Conservation (phyloP, 2,888 invertebrate species). For the Scaeva pyrastri region DNA sequence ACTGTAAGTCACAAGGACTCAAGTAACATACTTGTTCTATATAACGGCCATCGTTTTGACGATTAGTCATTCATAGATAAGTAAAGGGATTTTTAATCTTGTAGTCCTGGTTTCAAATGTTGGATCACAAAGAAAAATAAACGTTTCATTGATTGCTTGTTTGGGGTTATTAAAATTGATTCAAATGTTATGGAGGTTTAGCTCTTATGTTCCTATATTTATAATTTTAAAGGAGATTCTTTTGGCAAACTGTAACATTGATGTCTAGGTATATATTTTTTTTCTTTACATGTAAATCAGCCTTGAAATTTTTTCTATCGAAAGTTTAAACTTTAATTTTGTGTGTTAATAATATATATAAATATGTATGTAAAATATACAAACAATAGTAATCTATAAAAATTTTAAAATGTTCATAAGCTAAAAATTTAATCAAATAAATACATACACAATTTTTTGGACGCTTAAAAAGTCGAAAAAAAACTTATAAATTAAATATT, state of each 20-base stretch:
- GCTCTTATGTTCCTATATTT: slow-evolving; percentile 17
- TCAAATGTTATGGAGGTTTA: slow-evolving; percentile 21
- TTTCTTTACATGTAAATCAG: slow-evolving; percentile 67
- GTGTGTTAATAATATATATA: slow-evolving; percentile 14
- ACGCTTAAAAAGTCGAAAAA: slow-evolving; percentile 43
- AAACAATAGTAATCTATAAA: neutral
- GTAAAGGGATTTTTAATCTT: no score
- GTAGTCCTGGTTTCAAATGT: neutral
- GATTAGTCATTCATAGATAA: no score
- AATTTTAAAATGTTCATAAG: slow-evolving; percentile 7
- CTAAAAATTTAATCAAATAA: slow-evolving; percentile 14
- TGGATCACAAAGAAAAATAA: slow-evolving; percentile 16
- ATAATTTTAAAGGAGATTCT: slow-evolving; percentile 47
- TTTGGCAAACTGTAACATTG: slow-evolving; percentile 57
- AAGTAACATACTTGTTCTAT: no score
- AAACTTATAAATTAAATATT: slow-evolving; percentile 2
- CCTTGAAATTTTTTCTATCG: slow-evolving; percentile 69
- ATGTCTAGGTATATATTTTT: slow-evolving; percentile 37
- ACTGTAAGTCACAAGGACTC: no score
- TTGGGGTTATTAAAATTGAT: neutral
- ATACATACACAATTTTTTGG: slow-evolving; percentile 37
- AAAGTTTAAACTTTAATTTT: slow-evolving; percentile 57
- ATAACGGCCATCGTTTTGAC: no score
- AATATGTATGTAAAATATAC: slow-evolving; percentile 25
- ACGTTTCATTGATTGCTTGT: neutral